These are phyloP conservation scores for Arion vulgaris DNA, from an alignment of 1,140 invertebrate genomes.

Conservation along the genomic window DNA sequence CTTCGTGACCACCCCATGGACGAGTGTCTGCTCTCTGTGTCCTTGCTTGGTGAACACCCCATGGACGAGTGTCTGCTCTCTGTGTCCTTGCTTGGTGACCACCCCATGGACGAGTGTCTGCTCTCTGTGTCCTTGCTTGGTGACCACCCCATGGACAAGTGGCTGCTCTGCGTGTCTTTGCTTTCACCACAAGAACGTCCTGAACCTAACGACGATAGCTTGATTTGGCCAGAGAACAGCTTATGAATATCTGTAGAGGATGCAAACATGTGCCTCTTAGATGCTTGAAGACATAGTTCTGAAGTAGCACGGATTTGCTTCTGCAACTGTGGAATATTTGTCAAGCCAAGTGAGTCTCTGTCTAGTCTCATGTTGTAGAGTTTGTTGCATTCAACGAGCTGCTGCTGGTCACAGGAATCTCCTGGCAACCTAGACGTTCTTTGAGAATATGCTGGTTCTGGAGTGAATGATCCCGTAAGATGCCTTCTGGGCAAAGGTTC, in stretches of 20 bases:
- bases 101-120: too few species aligned
- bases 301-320: conserved; percentile 36
- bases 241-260: conserved; percentile 39
- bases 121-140: too few species aligned
- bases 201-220: too few species aligned
- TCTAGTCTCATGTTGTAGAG: not conserved
- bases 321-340: conserved; percentile 30
- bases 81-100: too few species aligned
- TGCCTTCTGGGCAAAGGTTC: too few species aligned
- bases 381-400: not conserved
- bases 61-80: too few species aligned
- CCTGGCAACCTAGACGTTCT: conserved; percentile 18
- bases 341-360: conserved; percentile 24
- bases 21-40: too few species aligned
- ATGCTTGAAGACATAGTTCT: conserved; percentile 36
- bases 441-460: not conserved
- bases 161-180: too few species aligned
- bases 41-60: too few species aligned
- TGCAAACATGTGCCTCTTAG: conserved; percentile 33
- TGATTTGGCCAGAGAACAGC: conserved; percentile 26
- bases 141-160: too few species aligned
- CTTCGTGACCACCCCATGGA: too few species aligned
- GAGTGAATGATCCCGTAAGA: not conserved
- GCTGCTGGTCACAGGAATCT: not conserved
- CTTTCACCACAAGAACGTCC: too few species aligned